Percentiles rank a stretch among this genome's conserved stretches.
phyloP scores from a whole-genome alignment of 2,797 vertebrate species.

The Eremophila alpestris region DNA sequence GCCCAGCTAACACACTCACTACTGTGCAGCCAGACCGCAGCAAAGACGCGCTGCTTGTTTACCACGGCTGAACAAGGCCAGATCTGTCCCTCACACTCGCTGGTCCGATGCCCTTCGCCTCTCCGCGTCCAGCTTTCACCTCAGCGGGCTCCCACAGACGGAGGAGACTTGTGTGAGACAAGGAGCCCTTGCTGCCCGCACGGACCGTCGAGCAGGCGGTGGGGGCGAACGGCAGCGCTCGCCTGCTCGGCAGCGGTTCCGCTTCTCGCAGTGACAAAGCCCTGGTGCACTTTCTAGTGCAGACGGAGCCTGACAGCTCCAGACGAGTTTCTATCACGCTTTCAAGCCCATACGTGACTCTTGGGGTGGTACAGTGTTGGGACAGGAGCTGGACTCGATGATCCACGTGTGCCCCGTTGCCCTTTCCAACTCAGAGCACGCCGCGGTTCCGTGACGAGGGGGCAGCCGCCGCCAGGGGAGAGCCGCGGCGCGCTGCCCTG shows the following conservation, averaged over 20 bases:
- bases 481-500: fast-evolving
- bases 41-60: neutral
- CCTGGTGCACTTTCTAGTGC: fast-evolving
- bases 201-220: fast-evolving
- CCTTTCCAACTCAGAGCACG: neutral
- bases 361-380: neutral
- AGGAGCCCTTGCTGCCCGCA: neutral
- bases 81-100: neutral
- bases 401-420: fast-evolving
- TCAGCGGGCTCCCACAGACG: neutral
- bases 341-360: neutral
- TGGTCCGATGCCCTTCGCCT: neutral
- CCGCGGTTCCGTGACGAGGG: too few species aligned
- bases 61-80: neutral
- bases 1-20: neutral
- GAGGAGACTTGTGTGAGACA: fast-evolving
- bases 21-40: neutral
- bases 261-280: neutral
- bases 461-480: neutral
- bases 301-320: neutral
- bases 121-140: neutral
- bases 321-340: neutral
- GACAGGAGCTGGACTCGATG: neutral
- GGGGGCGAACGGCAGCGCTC: neutral
- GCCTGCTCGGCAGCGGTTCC: fast-evolving